Evolutionary conservation across 2,113 vertebrate genomes (phyloP).

Genomic region (Pontoporia blainvillei): DNA sequence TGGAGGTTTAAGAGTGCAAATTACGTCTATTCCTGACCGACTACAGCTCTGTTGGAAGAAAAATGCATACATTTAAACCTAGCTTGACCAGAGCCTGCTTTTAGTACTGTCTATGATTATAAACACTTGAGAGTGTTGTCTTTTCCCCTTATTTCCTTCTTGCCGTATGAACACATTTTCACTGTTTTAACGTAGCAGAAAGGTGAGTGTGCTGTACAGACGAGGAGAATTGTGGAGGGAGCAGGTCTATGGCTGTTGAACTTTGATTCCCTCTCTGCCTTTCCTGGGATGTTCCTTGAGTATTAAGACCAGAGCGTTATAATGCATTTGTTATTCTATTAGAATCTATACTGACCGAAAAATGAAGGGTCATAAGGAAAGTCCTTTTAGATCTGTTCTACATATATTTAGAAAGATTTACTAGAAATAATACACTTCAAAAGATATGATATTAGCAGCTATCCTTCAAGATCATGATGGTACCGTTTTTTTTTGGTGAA

Average conservation of each 20-base stretch:
- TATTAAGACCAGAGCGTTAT: not conserved
- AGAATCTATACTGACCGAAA: not conserved
- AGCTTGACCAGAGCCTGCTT: not conserved
- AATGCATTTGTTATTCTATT: not conserved
- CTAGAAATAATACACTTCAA: not conserved
- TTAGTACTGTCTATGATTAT: not conserved
- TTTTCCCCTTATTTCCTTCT: not conserved
- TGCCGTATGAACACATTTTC: not conserved
- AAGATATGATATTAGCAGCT: not conserved
- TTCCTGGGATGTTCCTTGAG: not conserved
- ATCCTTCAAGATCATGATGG: not conserved
- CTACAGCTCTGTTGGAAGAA: not conserved
- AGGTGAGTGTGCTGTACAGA: not conserved
- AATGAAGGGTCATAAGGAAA: not conserved
- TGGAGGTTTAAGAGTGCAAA: not conserved
- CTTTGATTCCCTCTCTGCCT: not conserved
- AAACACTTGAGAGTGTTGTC: not conserved
- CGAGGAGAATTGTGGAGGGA: not conserved
- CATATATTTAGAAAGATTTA: slow-evolving; percentile 15
- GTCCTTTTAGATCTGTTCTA: not conserved
- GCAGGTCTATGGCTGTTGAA: fast-evolving
- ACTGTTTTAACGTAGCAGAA: not conserved
- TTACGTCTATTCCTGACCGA: not conserved
- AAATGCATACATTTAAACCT: not conserved
- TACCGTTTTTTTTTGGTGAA: not conserved